phyloP scores from a whole-genome alignment of 92 coral and sea anemone species.

The Epizoanthus ramosus region DNA sequence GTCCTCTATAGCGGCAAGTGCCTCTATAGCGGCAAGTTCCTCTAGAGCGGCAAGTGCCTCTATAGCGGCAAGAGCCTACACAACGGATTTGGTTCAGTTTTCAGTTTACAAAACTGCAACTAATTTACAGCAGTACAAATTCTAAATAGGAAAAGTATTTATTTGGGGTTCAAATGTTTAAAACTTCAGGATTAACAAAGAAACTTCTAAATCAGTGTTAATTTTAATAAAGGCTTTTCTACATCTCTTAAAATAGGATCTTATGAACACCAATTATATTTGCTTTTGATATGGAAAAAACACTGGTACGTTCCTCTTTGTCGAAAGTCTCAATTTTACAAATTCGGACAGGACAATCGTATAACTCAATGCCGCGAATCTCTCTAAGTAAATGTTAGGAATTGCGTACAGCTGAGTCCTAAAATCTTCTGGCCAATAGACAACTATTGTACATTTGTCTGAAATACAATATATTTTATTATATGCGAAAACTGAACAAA shows the following conservation, averaged over 20 bases:
- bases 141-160: neutral
- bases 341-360: neutral
- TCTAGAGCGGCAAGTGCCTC: no score
- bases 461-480: no score
- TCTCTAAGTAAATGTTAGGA: no score
- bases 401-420: no score
- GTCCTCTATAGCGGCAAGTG: no score
- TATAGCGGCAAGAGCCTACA: no score
- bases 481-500: neutral
- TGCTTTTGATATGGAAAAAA: neutral
- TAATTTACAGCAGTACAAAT: neutral
- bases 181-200: neutral
- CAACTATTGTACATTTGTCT: no score
- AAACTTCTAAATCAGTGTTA: neutral
- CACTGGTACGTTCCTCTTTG: neutral
- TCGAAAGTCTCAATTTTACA: neutral
- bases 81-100: no score
- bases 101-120: no score
- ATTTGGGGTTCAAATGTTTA: neutral
- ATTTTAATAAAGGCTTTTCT: neutral
- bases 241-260: neutral
- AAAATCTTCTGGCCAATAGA: no score
- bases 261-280: constrained; percentile 1
- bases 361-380: no score
- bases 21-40: no score